Conservation (phyloP, 2,888 invertebrate genomes). For the Trichacis sp. region DNA sequence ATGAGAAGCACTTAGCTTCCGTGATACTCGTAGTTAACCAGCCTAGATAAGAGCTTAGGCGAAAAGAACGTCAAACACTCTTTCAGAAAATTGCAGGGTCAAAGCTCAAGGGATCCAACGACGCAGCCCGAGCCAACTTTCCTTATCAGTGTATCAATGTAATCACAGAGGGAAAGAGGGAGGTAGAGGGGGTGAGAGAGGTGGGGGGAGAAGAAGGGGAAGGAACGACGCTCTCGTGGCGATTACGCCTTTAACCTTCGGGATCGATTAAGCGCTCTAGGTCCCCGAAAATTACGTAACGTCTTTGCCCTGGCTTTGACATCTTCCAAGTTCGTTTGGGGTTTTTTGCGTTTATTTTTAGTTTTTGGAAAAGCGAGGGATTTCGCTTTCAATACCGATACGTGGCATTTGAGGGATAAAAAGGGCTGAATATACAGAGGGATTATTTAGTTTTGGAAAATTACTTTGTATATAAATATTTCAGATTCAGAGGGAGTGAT, state of each 20-base stretch:
- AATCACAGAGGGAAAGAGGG: slow-evolving; percentile 26
- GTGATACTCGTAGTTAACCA: slow-evolving; percentile 37
- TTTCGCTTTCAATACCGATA: no score
- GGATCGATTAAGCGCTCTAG: no score
- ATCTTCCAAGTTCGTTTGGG: slow-evolving; percentile 20
- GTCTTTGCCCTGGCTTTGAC: not conserved
- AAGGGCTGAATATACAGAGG: no score
- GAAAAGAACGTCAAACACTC: slow-evolving; percentile 49
- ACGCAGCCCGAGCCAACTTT: slow-evolving; percentile 22
- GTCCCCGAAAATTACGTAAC: no score
- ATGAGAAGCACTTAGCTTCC: slow-evolving; percentile 33
- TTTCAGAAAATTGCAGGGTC: slow-evolving; percentile 44
- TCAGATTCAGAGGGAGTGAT: no score
- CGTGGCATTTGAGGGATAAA: no score
- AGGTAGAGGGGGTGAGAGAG: no score
- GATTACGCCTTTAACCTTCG: slow-evolving; percentile 47
- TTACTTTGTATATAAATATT: no score
- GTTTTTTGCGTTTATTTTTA: no score
- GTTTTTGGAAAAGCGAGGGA: no score
- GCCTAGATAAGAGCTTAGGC: slow-evolving; percentile 37
- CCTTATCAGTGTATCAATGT: slow-evolving; percentile 45
- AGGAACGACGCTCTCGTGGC: slow-evolving; percentile 42
- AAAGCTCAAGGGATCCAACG: slow-evolving; percentile 32
- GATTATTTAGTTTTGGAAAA: no score
- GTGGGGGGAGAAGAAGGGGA: slow-evolving; percentile 13